Percentiles rank a stretch among this genome's conserved stretches.
Conservation (phyloP, 2,113 vertebrate species). For the Cyphomyrus discorhynchus region DNA sequence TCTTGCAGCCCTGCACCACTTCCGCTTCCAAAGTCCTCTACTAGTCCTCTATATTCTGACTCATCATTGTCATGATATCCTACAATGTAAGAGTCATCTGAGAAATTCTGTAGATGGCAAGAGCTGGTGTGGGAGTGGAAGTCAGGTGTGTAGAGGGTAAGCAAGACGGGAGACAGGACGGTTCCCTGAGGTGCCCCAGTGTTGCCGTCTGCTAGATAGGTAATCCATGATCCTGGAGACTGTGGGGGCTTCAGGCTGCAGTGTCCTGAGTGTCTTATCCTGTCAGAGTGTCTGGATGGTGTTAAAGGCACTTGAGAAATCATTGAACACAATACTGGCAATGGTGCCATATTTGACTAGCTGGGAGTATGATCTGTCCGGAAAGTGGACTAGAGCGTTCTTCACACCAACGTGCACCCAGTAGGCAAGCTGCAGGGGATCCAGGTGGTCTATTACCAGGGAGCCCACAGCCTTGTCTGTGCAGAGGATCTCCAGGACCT, state of each 20-base stretch:
- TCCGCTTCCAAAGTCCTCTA: not conserved
- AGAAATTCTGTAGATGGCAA: not conserved
- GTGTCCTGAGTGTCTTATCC: not conserved
- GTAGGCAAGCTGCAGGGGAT: not conserved
- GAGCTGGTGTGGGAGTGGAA: not conserved
- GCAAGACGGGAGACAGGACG: not conserved
- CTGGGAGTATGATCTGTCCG: not conserved
- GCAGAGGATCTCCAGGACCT: not conserved
- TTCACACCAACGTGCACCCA: not conserved
- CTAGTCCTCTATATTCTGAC: not conserved
- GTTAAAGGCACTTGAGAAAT: not conserved
- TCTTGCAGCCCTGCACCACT: not conserved
- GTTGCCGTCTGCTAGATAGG: not conserved
- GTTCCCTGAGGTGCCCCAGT: not conserved
- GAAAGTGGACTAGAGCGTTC: not conserved
- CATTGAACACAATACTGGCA: not conserved
- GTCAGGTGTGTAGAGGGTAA: not conserved
- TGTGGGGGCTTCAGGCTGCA: not conserved
- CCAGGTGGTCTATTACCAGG: not conserved
- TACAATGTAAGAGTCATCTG: not conserved
- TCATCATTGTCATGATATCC: not conserved
- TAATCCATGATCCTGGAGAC: not conserved
- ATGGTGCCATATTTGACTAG: not conserved
- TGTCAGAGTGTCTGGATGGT: not conserved
- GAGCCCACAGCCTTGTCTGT: not conserved